Evolutionary conservation across 2,113 vertebrate genomes (phyloP).

Genomic region (Oncorhynchus gorbuscha): DNA sequence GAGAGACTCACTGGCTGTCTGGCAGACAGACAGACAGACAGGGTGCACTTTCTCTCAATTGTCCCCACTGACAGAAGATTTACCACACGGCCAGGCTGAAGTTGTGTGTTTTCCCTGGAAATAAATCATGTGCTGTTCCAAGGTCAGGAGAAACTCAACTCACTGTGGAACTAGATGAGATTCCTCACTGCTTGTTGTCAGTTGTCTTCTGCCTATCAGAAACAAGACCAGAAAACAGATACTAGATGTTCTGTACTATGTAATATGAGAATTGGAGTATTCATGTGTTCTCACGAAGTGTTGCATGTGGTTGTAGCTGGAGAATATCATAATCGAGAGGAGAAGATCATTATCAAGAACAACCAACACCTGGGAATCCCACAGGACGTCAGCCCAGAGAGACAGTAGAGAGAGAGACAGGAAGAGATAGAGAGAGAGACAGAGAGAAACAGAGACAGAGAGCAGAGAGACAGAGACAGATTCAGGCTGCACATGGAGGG

Average conservation of each 20-base stretch:
- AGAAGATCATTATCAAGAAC: slow-evolving; percentile 12
- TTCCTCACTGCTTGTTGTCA: slow-evolving; percentile 10
- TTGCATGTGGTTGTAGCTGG: slow-evolving; percentile 33
- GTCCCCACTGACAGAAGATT: background rate
- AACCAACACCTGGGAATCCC: slow-evolving; percentile 20
- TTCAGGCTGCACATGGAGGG: background rate
- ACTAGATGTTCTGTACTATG: slow-evolving; percentile 4
- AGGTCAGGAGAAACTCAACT: slow-evolving; percentile 41
- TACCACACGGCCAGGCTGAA: background rate
- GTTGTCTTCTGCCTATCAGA: slow-evolving; percentile 34
- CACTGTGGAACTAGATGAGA: slow-evolving; percentile 34
- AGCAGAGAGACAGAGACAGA: background rate
- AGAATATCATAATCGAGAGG: slow-evolving; percentile 10
- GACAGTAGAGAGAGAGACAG: slow-evolving; percentile 34
- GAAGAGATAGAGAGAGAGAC: slow-evolving; percentile 8
- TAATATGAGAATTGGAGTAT: slow-evolving; percentile 28
- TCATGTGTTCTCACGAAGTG: background rate
- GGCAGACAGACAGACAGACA: background rate
- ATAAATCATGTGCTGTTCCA: background rate
- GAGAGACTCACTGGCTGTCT: background rate
- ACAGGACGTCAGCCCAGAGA: slow-evolving; percentile 13
- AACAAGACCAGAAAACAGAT: slow-evolving; percentile 23
- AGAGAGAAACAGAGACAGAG: background rate
- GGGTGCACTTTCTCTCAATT: background rate
- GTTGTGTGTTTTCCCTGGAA: background rate